phyloP scores from a whole-genome alignment of 2,888 invertebrate genomes.

The Fabriciana adippe region DNA sequence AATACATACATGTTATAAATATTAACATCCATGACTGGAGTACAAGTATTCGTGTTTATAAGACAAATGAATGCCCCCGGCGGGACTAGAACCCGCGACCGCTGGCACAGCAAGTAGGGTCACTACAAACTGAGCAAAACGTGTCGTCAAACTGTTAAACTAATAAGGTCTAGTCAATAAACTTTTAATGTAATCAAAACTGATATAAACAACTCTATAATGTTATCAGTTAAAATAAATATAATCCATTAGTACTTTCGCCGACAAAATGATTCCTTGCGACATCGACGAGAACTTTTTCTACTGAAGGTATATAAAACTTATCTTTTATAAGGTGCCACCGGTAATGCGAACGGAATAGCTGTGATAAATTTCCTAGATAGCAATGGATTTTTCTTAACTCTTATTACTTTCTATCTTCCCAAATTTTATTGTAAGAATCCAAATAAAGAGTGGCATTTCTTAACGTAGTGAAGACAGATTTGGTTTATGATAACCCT shows the following conservation, averaged over 20 bases:
- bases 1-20: no score
- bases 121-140: no score
- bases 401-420: conserved; percentile 15
- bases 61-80: no score
- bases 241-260: not conserved
- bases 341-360: conserved; percentile 17
- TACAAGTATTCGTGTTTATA: no score
- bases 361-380: conserved; percentile 26
- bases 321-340: conserved; percentile 25
- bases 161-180: no score
- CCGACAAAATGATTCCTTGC: conserved; percentile 18
- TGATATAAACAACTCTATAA: not conserved
- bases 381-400: conserved; percentile 19
- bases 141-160: no score
- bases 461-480: not conserved
- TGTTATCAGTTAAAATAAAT: not conserved
- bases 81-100: no score
- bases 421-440: conserved; percentile 4
- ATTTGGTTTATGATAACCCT: not conserved
- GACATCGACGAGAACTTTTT: conserved; percentile 18
- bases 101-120: no score
- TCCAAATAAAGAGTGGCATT: conserved; percentile 4
- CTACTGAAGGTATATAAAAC: conserved; percentile 23
- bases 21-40: no score
- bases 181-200: not conserved